A percentile compares a stretch with the other conserved stretches of the same genome.
Conservation (phyloP, 2,113 vertebrate genomes). For the Dicaeum eximium region DNA sequence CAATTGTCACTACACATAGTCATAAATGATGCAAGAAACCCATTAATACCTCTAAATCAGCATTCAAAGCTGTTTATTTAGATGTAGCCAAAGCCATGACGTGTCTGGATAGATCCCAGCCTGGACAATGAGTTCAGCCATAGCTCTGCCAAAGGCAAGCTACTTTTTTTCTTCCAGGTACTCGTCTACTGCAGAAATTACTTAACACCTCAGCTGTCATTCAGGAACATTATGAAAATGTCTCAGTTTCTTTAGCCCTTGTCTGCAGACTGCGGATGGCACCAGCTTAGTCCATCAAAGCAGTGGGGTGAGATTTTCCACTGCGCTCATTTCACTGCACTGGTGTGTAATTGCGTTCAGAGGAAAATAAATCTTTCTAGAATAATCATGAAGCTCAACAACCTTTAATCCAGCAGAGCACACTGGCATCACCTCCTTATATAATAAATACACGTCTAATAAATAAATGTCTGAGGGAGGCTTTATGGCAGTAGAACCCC, state of each 20-base stretch:
- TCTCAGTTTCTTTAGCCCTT: not conserved
- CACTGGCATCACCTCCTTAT: slow-evolving; percentile 37
- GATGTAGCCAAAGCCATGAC: slow-evolving; percentile 50
- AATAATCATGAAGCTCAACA: slow-evolving; percentile 44
- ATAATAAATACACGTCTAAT: slow-evolving; percentile 41
- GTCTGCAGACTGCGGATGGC: slow-evolving; percentile 1
- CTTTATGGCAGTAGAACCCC: slow-evolving; percentile 41
- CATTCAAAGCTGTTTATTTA: slow-evolving; percentile 51
- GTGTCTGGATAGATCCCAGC: slow-evolving; percentile 21
- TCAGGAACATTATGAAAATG: slow-evolving; percentile 8
- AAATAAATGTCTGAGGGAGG: slow-evolving; percentile 52
- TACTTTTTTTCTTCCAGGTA: not conserved
- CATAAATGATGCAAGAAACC: slow-evolving; percentile 61
- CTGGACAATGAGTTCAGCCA: slow-evolving; percentile 32
- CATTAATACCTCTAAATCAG: slow-evolving; percentile 46
- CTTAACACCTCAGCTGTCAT: slow-evolving; percentile 46
- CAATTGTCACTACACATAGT: slow-evolving; percentile 41
- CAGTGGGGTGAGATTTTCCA: slow-evolving; percentile 46
- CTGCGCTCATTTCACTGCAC: slow-evolving; percentile 30
- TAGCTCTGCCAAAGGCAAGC: slow-evolving; percentile 16
- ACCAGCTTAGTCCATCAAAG: slow-evolving; percentile 30
- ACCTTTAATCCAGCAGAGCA: slow-evolving; percentile 39
- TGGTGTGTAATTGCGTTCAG: not conserved
- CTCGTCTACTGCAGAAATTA: slow-evolving; percentile 15
- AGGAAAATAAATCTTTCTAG: slow-evolving; percentile 62